A percentile compares a stretch with the other conserved stretches of the same genome.
These are phyloP conservation scores for Matsumurasca onukii DNA, from an alignment of 1,140 invertebrate species.

Conservation along the genomic window DNA sequence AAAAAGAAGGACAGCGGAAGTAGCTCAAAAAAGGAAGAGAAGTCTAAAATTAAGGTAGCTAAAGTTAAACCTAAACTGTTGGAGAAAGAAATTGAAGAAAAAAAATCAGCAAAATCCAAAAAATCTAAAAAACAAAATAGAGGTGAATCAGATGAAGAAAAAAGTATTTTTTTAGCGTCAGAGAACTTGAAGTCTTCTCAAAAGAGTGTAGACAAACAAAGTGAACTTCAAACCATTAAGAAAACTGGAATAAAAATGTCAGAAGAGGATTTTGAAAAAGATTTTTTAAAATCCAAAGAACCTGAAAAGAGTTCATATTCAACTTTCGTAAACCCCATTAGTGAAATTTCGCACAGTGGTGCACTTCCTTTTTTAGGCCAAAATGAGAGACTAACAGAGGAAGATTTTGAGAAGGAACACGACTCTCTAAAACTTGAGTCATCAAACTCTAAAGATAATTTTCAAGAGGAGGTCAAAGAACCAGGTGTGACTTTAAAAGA, in stretches of 20 bases:
- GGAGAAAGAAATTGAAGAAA: not conserved
- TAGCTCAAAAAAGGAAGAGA: not conserved
- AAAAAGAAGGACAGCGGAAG: not conserved
- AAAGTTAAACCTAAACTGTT: conserved; percentile 3
- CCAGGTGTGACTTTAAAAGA: not conserved
- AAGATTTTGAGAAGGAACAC: conserved; percentile 19
- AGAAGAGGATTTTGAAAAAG: conserved; percentile 12
- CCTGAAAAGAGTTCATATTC: no score
- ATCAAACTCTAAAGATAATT: not conserved
- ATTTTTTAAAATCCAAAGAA: no score
- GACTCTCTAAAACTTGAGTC: not conserved
- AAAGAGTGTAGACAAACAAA: not conserved
- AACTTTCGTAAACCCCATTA: no score
- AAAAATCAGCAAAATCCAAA: not conserved
- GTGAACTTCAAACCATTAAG: conserved; percentile 9
- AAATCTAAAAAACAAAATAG: conserved; percentile 6
- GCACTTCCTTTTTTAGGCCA: conserved; percentile 12
- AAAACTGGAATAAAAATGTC: conserved; percentile 20
- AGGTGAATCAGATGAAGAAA: not conserved
- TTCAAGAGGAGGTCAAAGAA: not conserved
- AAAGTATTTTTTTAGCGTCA: not conserved
- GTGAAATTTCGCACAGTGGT: no score
- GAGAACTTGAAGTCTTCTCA: conserved; percentile 15
- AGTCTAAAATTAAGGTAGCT: not conserved
- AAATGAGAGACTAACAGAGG: conserved; percentile 3